These are phyloP conservation scores for Aspidoscelis tigris DNA, from an alignment of 2,113 vertebrate genomes.

Conservation along the genomic window DNA sequence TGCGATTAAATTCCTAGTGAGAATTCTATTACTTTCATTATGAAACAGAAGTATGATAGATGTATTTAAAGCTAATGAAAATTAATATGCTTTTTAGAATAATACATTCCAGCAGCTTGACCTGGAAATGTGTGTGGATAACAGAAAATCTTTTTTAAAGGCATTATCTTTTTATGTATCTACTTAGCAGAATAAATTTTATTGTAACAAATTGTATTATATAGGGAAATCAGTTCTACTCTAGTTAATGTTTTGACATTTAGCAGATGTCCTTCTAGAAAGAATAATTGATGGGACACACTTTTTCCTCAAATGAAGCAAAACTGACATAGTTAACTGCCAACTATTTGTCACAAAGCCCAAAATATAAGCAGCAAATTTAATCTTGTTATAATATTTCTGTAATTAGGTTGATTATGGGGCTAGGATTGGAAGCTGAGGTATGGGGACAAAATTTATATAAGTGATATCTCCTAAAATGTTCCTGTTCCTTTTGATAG, in stretches of 20 bases:
- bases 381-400: constrained; percentile 12
- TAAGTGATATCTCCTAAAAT: constrained; percentile 1
- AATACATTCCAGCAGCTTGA: not conserved
- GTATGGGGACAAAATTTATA: constrained; percentile 10
- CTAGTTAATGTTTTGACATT: constrained; percentile 29
- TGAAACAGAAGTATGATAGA: not conserved
- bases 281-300: not conserved
- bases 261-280: constrained; percentile 24
- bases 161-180: constrained; percentile 10
- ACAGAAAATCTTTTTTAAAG: constrained; percentile 14
- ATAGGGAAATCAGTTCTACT: constrained; percentile 7
- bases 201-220: constrained; percentile 13
- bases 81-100: not conserved
- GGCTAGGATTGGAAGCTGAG: not conserved
- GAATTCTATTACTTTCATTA: not conserved
- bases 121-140: not conserved
- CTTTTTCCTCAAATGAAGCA: not conserved
- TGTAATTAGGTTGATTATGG: constrained; percentile 22
- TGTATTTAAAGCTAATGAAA: not conserved
- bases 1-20: too few species aligned
- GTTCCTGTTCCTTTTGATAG: not conserved
- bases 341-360: constrained; percentile 26
- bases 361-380: not conserved
- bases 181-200: not conserved
- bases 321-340: constrained; percentile 10